These are phyloP conservation scores for Drosophila carrolli DNA, from an alignment of 1,140 invertebrate genomes.

Conservation along the genomic window DNA sequence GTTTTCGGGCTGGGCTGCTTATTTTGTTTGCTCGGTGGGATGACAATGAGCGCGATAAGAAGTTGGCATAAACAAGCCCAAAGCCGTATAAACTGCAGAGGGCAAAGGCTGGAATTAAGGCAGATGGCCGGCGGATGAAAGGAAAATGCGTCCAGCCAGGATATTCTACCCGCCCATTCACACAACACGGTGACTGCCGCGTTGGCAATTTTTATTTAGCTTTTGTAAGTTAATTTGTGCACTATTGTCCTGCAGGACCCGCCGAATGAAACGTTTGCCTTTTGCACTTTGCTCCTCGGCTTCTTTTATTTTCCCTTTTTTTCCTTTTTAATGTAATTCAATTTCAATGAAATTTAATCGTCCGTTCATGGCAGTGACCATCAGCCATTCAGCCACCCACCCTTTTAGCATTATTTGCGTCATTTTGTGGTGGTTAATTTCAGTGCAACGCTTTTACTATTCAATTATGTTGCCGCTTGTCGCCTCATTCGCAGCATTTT, in stretches of 20 bases:
- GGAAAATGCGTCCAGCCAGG: conserved; percentile 43
- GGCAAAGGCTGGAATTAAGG: conserved; percentile 41
- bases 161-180: conserved; percentile 10
- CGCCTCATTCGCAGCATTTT: conserved; percentile 59
- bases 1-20: conserved; percentile 20
- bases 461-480: conserved; percentile 75
- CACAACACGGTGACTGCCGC: conserved; percentile 61
- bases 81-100: conserved; percentile 38
- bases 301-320: conserved; percentile 9
- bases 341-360: conserved; percentile 84
- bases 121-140: conserved; percentile 52
- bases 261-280: conserved; percentile 55
- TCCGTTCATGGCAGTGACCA: conserved; percentile 59
- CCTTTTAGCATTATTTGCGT: conserved; percentile 76
- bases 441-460: conserved; percentile 80
- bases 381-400: background rate
- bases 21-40: conserved; percentile 37
- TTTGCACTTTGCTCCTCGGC: conserved; percentile 64
- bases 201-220: conserved; percentile 80
- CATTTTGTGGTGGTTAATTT: conserved; percentile 83
- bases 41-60: conserved; percentile 58
- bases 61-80: conserved; percentile 52
- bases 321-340: conserved; percentile 77
- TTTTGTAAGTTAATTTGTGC: conserved; percentile 81
- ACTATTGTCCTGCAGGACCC: conserved; percentile 67